Evolutionary conservation across 2,888 invertebrate species (phyloP), one percentile per base, ranked within the genome.

Genomic region (Allolobophora icterica): DNA sequence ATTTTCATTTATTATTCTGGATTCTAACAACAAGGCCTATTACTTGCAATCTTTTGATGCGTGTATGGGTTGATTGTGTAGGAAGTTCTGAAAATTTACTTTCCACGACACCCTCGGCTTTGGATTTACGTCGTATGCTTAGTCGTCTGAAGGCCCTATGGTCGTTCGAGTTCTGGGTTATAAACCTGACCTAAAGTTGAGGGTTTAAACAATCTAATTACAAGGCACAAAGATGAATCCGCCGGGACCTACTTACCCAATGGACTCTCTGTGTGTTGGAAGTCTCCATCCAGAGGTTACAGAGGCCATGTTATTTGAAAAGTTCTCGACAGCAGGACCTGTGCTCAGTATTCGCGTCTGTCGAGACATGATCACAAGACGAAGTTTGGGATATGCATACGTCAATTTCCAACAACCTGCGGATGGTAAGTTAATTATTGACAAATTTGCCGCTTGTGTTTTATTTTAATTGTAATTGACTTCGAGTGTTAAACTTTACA

Each of bases 341-440:
- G 99, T 99, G 93, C 96, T 99, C 93, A 99, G 99, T 92, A 99
- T 99, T 95, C 97, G 99, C 94, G 99, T 99, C 92, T 99, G 99
- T 96, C 97, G 99, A 94, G 99, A 99, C 96, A 97, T 99, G 96
- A 97, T 99, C 94, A 99, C 99, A 94, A 97, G 99, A 95, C 97
- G 99, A 95, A 99, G 99, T 92, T 96, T 99, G 94, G 99, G 99
- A 93, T 99, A 99, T 96, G 99, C 99, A 94, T 99, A 99, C 96
- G 99, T 99, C 94, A 99, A 99, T 96, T 99, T 99, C 96, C 99
- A 99, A 96, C 99, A 99, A 96, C 99, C 99, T 94, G 98, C 98
- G 94, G 99, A 99, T 96, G 99, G 99, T 99, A 96, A 97, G 97
- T n/a, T n/a, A n/a, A n/a, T n/a, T n/a, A n/a, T n/a, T n/a, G n/a